Base-by-base conservation (phyloP, 2,113 vertebrate species). In the Epinephelus cyanopodus region DNA sequence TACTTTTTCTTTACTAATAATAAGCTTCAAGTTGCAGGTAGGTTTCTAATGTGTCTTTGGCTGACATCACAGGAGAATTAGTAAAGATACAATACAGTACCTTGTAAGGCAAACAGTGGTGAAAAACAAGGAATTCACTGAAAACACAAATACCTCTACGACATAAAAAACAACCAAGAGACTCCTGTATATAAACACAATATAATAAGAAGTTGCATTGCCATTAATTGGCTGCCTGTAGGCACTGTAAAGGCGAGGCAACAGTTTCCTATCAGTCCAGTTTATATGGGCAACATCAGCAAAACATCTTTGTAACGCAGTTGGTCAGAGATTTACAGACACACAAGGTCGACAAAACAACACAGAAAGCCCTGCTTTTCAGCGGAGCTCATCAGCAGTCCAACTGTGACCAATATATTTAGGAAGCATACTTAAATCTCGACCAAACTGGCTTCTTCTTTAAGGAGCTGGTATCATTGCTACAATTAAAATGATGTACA, bases 1-100 rank as follows among this genome's bases (percentile, higher is more conserved):
- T 50, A n/a, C n/a, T 23, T 25, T 42, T 45, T 45, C 72, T 50
- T 23, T 19, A 58, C 27, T 62, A 25, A n/a, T 39, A 71, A 63
- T 73, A 67, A 74, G 25, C 45, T 89, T 89, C 87, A 93, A 92
- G 90, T 90, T 86, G 84, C 84, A 75, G 84, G 83, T 71, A 89
- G 86, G 66, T 86, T 69, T 83, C 85, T 91, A 45, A 82, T 86
- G 90, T 90, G 93, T 95, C 93, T 95, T 95, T 95, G 95, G 94
- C 88, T 94, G 93, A 92, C 82, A 89, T 92, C 74, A 88, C 84
- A 91, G 87, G 75, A 83, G 81, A 53, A 86, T 93, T 90, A 90
- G 81, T 90, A 89, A 92, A 92, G 88, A 85, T 90, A 85, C 82
- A 81, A 65, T 64, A 76, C 58, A 79, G 82, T 81, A 90, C 83